phyloP scores from a whole-genome alignment of 1,140 invertebrate genomes.

The Lycorma delicatula region DNA sequence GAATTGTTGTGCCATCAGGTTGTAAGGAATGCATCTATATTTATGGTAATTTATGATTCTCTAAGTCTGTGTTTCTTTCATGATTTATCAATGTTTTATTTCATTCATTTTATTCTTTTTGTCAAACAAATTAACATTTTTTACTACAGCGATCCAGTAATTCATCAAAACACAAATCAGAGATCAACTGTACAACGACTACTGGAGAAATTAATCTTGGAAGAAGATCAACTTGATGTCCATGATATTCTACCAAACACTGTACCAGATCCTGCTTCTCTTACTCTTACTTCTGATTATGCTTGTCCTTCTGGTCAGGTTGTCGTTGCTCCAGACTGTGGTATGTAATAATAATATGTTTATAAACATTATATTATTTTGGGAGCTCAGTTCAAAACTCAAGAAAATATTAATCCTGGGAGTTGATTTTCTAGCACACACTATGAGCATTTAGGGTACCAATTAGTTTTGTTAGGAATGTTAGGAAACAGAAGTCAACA shows the following conservation, averaged over 20 bases:
- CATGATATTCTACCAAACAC: slow-evolving; percentile 89
- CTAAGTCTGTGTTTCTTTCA: no score
- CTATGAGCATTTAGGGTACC: no score
- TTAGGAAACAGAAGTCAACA: no score
- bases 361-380: background rate
- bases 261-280: slow-evolving; percentile 81
- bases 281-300: slow-evolving; percentile 79
- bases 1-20: no score
- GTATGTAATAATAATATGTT: slow-evolving; percentile 42
- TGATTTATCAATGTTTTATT: no score
- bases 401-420: no score
- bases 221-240: slow-evolving; percentile 88
- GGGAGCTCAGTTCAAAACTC: background rate
- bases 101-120: no score
- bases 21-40: no score
- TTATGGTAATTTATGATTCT: no score
- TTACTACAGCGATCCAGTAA: slow-evolving; percentile 71
- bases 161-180: slow-evolving; percentile 77
- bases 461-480: no score
- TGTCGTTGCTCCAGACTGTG: slow-evolving; percentile 82
- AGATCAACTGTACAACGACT: slow-evolving; percentile 71
- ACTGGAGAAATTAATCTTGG: slow-evolving; percentile 77
- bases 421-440: no score
- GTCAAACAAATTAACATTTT: no score
- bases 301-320: slow-evolving; percentile 89